A percentile compares a stretch with the other conserved stretches of the same genome.
phyloP scores from a whole-genome alignment of 2,797 vertebrate genomes.

The Amphiprion clarkii region DNA sequence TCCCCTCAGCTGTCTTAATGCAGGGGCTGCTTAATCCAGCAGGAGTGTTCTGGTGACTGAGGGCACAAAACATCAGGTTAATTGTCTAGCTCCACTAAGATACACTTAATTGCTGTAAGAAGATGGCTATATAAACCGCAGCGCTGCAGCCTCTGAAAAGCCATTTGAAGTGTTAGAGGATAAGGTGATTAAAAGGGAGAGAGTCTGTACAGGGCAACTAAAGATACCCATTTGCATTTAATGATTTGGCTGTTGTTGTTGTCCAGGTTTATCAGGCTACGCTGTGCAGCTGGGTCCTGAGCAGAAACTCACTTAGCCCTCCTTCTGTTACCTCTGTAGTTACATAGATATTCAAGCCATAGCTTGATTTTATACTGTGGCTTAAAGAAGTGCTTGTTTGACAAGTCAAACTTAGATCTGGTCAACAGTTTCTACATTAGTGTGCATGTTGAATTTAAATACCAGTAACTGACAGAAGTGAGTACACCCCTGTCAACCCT shows the following conservation, averaged over 20 bases:
- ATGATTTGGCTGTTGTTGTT: conserved; percentile 71
- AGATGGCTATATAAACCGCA: conserved; percentile 77
- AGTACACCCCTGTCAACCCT: no score
- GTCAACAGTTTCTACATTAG: background rate
- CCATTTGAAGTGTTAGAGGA: conserved; percentile 81
- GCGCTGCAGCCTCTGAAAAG: conserved; percentile 69
- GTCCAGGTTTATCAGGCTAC: conserved; percentile 65
- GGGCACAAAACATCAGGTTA: conserved; percentile 82
- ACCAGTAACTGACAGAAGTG: background rate
- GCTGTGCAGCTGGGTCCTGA: conserved; percentile 62
- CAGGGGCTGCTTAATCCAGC: conserved; percentile 77
- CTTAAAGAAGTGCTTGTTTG: background rate
- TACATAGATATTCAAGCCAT: background rate
- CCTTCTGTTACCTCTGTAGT: background rate
- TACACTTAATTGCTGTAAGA: conserved; percentile 84
- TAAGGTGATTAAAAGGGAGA: conserved; percentile 80
- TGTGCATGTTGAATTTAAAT: background rate
- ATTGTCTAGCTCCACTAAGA: conserved; percentile 84
- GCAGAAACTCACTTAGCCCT: conserved; percentile 1
- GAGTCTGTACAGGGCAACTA: conserved; percentile 78
- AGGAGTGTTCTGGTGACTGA: conserved; percentile 70
- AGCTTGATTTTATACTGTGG: background rate
- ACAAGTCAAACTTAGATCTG: no score
- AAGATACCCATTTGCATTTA: conserved; percentile 80
- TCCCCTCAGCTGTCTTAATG: conserved; percentile 71